Evolutionary conservation across 2,113 vertebrate species (phyloP), one percentile per base, ranked within the genome.

Genomic region (Crotalus helleri): DNA sequence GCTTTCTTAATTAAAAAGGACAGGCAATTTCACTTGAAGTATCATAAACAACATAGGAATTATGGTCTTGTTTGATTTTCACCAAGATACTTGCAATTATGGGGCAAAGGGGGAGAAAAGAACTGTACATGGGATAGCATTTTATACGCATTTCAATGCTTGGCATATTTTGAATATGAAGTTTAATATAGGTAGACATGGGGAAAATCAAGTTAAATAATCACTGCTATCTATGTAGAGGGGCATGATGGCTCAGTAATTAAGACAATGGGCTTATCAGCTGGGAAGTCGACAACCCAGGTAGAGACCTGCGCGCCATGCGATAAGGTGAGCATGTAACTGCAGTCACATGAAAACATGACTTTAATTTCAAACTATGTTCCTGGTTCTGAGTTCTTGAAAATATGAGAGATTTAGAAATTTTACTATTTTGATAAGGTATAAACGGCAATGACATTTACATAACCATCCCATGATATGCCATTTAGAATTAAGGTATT

Each of bases 91-190:
- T 61, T 90, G 24, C 4, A 53, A 51, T 74, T 53, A 90, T 85
- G n/a, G 51, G 21, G 24, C 26, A 64, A 91, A 55, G 15, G 17
- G 10, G 57, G 19, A 91, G 55, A 23, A 51, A 91, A 74, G 49
- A 91, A 91, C 23, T 57, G 33, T 24, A 90, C 46, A 93, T 23
- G 64, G 64, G 11, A 92, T 0, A 91, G 33, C 49, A 55, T 74
- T 92, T 81, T 51, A 85, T 26, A 88, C 15, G 55, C 91, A 94
- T 0, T 53, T 81, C 89, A 19, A 29, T 88, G 87, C 57, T 11
- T 24, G 29, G 13, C 92, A 59, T 90, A 69, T 87, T 95, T 94
- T 92, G 89, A 44, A 69, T 87, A 90, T 33, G n/a, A 91, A 94
- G 46, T 69, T 17, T 29, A 44, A 93, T 39, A 89, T 1, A 39